phyloP scores from a whole-genome alignment of 2,113 vertebrate genomes.

The Odontesthes bonariensis region DNA sequence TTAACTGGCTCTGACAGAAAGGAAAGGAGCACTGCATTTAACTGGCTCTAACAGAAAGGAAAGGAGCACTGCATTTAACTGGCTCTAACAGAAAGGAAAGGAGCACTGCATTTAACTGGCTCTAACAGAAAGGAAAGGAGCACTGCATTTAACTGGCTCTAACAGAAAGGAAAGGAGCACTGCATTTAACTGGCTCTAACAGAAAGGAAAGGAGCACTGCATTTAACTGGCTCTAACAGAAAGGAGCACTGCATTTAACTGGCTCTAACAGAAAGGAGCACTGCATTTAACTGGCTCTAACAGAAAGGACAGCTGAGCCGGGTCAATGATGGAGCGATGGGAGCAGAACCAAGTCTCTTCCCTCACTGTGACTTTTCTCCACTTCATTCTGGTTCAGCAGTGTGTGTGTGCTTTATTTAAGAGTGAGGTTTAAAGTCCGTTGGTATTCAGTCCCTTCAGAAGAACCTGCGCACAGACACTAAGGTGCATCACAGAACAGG shows the following conservation, averaged over 20 bases:
- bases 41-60: not conserved
- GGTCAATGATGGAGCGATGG: no score
- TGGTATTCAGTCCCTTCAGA: no score
- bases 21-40: not conserved
- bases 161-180: not conserved
- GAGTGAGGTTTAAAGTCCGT: no score
- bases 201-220: not conserved
- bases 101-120: not conserved
- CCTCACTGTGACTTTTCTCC: not conserved
- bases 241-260: not conserved
- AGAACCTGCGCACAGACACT: no score
- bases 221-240: not conserved
- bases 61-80: not conserved
- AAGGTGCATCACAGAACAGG: no score
- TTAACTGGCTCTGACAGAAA: no score
- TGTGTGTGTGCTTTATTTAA: no score
- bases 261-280: not conserved
- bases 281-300: no score
- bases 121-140: not conserved
- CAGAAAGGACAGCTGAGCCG: no score
- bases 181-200: no score
- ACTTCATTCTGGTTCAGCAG: not conserved
- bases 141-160: not conserved
- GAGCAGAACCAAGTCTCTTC: not conserved
- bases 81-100: not conserved